These are phyloP conservation scores for Ochotona curzoniae DNA, from an alignment of 2,113 vertebrate species.

Conservation along the genomic window DNA sequence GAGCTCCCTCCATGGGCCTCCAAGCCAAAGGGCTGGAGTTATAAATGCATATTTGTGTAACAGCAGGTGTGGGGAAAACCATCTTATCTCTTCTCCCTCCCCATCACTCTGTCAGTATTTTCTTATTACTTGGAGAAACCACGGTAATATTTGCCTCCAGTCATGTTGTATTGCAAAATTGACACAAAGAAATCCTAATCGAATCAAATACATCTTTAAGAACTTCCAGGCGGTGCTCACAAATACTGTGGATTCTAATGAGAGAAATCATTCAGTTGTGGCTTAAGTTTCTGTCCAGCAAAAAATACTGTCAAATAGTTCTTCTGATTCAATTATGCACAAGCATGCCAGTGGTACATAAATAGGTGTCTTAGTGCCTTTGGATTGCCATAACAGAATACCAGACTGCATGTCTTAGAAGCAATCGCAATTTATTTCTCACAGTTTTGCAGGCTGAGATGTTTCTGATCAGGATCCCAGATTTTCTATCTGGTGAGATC, in stretches of 20 bases:
- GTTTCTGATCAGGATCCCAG: background rate
- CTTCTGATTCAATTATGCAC: background rate
- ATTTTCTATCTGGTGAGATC: background rate
- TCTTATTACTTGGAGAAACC: background rate
- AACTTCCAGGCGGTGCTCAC: no score
- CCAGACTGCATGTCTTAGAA: background rate
- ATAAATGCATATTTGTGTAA: background rate
- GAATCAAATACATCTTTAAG: background rate
- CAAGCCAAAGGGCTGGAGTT: background rate
- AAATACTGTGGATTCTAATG: background rate
- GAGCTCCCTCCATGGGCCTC: background rate
- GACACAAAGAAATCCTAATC: background rate
- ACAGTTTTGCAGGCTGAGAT: background rate
- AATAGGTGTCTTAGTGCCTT: background rate
- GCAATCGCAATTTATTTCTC: background rate
- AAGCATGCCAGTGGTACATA: background rate
- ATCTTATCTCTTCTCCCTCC: accelerated
- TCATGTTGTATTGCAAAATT: background rate
- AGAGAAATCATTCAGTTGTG: background rate
- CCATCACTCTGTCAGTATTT: background rate
- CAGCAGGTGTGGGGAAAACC: background rate
- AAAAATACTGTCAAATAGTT: background rate
- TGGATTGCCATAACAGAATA: background rate
- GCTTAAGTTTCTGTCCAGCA: background rate
- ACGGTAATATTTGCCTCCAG: background rate